Evolutionary conservation across 2,888 invertebrate genomes (phyloP).

Genomic region (Cataglyphis rosenhaueri): DNA sequence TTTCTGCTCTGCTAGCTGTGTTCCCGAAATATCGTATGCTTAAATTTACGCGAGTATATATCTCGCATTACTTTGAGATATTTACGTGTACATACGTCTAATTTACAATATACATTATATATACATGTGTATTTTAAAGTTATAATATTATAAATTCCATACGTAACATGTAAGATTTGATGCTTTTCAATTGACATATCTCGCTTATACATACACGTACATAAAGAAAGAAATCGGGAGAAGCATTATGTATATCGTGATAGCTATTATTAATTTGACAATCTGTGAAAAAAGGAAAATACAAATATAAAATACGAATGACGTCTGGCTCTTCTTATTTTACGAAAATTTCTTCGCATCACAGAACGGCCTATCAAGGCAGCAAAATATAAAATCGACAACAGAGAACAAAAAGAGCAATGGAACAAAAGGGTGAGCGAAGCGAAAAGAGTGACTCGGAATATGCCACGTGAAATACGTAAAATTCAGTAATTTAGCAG

Average conservation of each 20-base stretch:
- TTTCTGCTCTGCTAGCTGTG: slow-evolving; percentile 63
- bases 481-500: slow-evolving; percentile 21
- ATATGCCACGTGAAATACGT: slow-evolving; percentile 24
- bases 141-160: not conserved
- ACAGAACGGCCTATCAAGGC: not conserved
- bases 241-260: not conserved
- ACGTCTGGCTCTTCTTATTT: not conserved
- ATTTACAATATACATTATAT: not conserved
- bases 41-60: slow-evolving; percentile 27
- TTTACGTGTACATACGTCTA: not conserved
- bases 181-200: too few species aligned
- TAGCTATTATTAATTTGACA: not conserved
- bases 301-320: not conserved
- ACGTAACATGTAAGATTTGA: not conserved
- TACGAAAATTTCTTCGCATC: not conserved
- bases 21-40: slow-evolving; percentile 45
- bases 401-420: slow-evolving; percentile 34
- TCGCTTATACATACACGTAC: not conserved
- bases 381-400: not conserved
- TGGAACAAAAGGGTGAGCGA: slow-evolving; percentile 46
- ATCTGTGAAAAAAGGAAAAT: not conserved
- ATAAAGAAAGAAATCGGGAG: too few species aligned
- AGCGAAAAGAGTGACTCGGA: slow-evolving; percentile 32
- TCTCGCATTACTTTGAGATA: slow-evolving; percentile 2
- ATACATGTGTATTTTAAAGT: not conserved